phyloP scores from a whole-genome alignment of 2,888 invertebrate genomes.

The Chesias legatella region DNA sequence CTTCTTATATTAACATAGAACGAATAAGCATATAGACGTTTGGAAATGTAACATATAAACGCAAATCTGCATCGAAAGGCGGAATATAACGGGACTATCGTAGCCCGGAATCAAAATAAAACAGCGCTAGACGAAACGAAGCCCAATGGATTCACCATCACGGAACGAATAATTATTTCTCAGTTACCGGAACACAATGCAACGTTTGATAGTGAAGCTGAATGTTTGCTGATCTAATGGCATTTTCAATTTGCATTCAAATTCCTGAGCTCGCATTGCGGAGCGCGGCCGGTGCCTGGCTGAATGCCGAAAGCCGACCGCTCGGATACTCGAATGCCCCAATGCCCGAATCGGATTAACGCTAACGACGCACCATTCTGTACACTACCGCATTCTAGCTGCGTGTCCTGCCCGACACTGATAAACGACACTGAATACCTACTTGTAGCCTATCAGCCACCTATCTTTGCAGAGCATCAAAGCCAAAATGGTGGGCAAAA shows the following conservation, averaged over 20 bases:
- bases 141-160: slow-evolving; percentile 22
- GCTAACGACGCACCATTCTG: slow-evolving; percentile 74
- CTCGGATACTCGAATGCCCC: slow-evolving; percentile 52
- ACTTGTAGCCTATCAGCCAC: too few species aligned
- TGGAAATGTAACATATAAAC: not conserved
- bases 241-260: slow-evolving; percentile 76
- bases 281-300: slow-evolving; percentile 37
- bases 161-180: slow-evolving; percentile 43
- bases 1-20: slow-evolving; percentile 1
- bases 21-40: not conserved
- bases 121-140: slow-evolving; percentile 11
- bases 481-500: too few species aligned
- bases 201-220: slow-evolving; percentile 54
- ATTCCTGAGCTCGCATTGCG: slow-evolving; percentile 62
- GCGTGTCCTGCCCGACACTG: slow-evolving; percentile 45
- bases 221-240: slow-evolving; percentile 74
- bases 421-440: slow-evolving; percentile 38
- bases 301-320: slow-evolving; percentile 49
- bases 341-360: slow-evolving; percentile 71
- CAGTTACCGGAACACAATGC: slow-evolving; percentile 49
- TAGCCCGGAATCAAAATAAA: slow-evolving; percentile 6
- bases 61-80: not conserved
- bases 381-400: slow-evolving; percentile 44
- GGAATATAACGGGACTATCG: not conserved
- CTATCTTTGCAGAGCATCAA: too few species aligned